A percentile compares a stretch with the other conserved stretches of the same genome.
Evolutionary conservation across 1,140 invertebrate species (phyloP).

Genomic region (Drosophila nebulosa): DNA sequence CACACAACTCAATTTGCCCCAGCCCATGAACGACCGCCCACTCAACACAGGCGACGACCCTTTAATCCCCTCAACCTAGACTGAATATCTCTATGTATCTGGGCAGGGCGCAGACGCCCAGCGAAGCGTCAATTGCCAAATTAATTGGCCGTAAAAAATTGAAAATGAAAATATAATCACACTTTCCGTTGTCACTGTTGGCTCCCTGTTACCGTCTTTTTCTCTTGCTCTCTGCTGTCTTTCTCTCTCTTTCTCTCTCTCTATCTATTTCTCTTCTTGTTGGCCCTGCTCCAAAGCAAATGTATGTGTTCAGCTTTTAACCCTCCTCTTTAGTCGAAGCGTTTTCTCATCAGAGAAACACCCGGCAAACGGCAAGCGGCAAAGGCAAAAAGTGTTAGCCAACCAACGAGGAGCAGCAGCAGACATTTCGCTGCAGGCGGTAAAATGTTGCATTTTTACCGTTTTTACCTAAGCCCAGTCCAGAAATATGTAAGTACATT

Average conservation of each 20-base stretch:
- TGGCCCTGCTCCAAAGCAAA: conserved; percentile 43
- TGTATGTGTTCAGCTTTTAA: conserved; percentile 47
- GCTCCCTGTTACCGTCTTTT: neutral
- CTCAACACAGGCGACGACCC: neutral
- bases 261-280: conserved; percentile 5
- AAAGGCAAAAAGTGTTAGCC: conserved; percentile 21
- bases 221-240: neutral
- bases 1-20: conserved; percentile 73
- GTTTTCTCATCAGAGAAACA: conserved; percentile 59
- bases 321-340: conserved; percentile 35
- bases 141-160: conserved; percentile 80
- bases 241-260: neutral
- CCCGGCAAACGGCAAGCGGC: neutral
- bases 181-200: conserved; percentile 62
- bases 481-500: neutral
- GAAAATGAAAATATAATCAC: conserved; percentile 80
- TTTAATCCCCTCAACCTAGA: neutral
- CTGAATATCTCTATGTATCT: conserved; percentile 32
- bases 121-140: conserved; percentile 78
- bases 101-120: conserved; percentile 58
- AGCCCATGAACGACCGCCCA: conserved; percentile 9
- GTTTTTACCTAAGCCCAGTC: conserved; percentile 9
- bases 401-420: conserved; percentile 40
- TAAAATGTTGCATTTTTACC: conserved; percentile 69
- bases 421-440: conserved; percentile 68